Evolutionary conservation across 2,113 vertebrate genomes (phyloP).

Genomic region (Columba janthina): DNA sequence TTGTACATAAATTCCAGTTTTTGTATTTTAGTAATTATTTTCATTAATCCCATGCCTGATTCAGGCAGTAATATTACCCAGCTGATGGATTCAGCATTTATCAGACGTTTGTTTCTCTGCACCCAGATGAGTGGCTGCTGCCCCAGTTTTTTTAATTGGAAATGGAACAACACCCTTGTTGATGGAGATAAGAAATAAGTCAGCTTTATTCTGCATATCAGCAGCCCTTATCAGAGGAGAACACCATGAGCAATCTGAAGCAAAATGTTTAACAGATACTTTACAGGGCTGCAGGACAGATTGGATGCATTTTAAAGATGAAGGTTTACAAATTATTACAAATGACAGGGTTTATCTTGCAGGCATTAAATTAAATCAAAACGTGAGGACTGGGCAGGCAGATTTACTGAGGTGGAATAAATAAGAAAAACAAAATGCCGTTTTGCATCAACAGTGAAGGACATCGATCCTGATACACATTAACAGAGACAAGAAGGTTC

Average conservation of each 20-base stretch:
- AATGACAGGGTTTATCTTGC: constrained; percentile 71
- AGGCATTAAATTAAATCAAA: constrained; percentile 75
- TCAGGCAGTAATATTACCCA: background rate
- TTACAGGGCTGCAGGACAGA: constrained; percentile 61
- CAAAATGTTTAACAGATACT: constrained; percentile 55
- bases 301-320: constrained; percentile 66
- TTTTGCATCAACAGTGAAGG: constrained; percentile 59
- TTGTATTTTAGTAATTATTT: background rate
- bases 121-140: constrained; percentile 50
- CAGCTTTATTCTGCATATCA: constrained; percentile 34
- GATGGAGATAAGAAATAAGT: constrained; percentile 59
- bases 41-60: background rate
- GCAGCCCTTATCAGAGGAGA: constrained; percentile 39
- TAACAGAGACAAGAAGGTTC: constrained; percentile 54
- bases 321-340: constrained; percentile 70
- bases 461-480: constrained; percentile 41
- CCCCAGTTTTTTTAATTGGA: constrained; percentile 63
- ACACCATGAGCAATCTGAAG: constrained; percentile 32
- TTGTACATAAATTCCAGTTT: background rate
- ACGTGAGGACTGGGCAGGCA: constrained; percentile 50
- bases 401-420: constrained; percentile 70
- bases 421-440: constrained; percentile 68
- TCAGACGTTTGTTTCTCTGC: constrained; percentile 42
- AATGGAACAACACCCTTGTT: constrained; percentile 28
- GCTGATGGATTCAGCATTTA: constrained; percentile 41